Conservation (phyloP, 2,888 invertebrate genomes). For the Eulithis testata region DNA sequence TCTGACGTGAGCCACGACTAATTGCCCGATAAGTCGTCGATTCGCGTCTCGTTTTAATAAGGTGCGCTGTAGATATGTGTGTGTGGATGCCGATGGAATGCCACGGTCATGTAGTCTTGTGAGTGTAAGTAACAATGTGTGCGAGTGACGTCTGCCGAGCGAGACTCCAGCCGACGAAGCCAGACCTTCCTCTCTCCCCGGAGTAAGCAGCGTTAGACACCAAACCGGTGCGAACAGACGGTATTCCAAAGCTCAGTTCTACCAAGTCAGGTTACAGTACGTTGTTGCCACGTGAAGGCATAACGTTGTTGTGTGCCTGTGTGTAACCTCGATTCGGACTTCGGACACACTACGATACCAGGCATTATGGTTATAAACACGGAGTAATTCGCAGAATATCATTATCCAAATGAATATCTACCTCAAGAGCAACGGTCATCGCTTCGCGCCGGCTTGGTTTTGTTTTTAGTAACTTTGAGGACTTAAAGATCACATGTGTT, state of each 20-base stretch:
- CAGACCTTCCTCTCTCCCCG: constrained; percentile 60
- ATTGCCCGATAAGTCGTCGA: constrained; percentile 85
- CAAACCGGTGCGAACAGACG: constrained; percentile 60
- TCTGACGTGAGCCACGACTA: constrained; percentile 80
- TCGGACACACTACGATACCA: constrained; percentile 74
- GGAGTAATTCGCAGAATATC: constrained; percentile 81
- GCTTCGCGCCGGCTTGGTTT: constrained; percentile 59
- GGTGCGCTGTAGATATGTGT: constrained; percentile 78
- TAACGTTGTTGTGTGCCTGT: constrained; percentile 67
- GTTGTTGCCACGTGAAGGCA: constrained; percentile 80
- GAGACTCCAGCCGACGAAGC: constrained; percentile 57
- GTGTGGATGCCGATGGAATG: constrained; percentile 81
- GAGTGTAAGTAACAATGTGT: constrained; percentile 64
- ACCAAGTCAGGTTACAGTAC: constrained; percentile 62
- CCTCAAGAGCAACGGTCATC: constrained; percentile 59
- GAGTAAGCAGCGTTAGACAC: constrained; percentile 41
- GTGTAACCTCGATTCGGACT: constrained; percentile 83
- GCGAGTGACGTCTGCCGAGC: constrained; percentile 82
- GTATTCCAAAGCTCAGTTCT: constrained; percentile 57
- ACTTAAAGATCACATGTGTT: constrained; percentile 32
- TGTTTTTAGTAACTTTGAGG: constrained; percentile 47
- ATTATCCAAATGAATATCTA: constrained; percentile 80
- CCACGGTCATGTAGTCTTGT: constrained; percentile 74
- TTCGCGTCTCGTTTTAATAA: constrained; percentile 85
- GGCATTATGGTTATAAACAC: constrained; percentile 79